Base-by-base conservation (phyloP, 2,888 invertebrate species). In the Ennomos erosarius region DNA sequence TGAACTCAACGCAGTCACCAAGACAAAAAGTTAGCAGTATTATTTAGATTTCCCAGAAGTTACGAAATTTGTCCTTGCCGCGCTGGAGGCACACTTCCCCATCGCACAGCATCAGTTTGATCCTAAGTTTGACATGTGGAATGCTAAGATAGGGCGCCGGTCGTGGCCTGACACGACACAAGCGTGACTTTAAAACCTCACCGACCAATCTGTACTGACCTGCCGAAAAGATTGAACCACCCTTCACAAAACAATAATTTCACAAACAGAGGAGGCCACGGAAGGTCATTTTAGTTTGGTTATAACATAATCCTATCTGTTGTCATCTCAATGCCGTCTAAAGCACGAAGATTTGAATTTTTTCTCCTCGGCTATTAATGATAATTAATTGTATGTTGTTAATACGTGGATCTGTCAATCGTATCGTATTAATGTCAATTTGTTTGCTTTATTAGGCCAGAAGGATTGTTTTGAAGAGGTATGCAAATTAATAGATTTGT, bases 291-390 rank as follows among this genome's bases (percentile, higher is more conserved):
- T 9, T 66, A 67, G 11, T 62, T 33, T 85, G 84, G 88, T 76
- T 77, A 80, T 73, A 74, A 76, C 75, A 79, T 84, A 87, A 90
- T 88, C 83, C 87, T 78, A 83, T 74, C 78, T 75, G 84, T 85
- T 90, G 90, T 90, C 89, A 79, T 90, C 88, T 91, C 91, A 91
- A 90, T 91, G 91, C 89, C 90, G 85, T 79, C 79, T 84, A 73
- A 78, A 77, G 76, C 90, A 90, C 90, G 90, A 88, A 76, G 78
- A 86, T 85, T 82, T 81, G 72, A 79, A 79, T 81, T 83, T 84
- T 86, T 88, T 88, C 83, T 79, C 72, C 77, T 68, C 76, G 75
- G 82, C 73, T 83, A 73, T 79, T 88, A 88, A 87, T 87, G 82
- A 86, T 88, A 85, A 89, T 88, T 89, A 88, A 89, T 90, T 85